These are phyloP conservation scores for Drosophila austrosaltans DNA, from an alignment of 2,888 invertebrate species.

Conservation along the genomic window DNA sequence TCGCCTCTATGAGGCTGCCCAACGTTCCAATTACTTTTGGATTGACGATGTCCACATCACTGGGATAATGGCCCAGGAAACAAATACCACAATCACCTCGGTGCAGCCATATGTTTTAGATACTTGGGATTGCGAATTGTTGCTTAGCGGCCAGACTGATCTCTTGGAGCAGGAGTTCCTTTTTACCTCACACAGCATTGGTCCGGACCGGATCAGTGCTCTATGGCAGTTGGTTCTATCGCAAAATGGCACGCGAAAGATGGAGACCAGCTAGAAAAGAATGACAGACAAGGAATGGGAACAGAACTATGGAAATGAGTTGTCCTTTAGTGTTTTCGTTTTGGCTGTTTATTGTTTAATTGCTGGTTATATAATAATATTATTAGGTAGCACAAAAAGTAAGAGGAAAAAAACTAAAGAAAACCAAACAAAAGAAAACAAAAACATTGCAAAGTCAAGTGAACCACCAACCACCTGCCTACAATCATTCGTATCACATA, in stretches of 20 bases:
- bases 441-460: slow-evolving; percentile 69
- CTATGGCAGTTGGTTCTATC: slow-evolving; percentile 82
- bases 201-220: slow-evolving; percentile 82
- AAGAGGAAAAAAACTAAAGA: slow-evolving; percentile 6
- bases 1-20: slow-evolving; percentile 86
- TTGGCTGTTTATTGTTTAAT: slow-evolving; percentile 63
- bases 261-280: background rate
- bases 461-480: slow-evolving; percentile 79
- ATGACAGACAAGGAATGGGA: background rate
- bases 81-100: slow-evolving; percentile 84
- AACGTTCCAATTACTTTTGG: slow-evolving; percentile 89
- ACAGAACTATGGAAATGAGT: slow-evolving; percentile 33
- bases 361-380: slow-evolving; percentile 29
- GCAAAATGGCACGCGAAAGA: slow-evolving; percentile 42
- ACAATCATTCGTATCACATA: slow-evolving; percentile 76
- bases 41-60: slow-evolving; percentile 93
- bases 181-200: slow-evolving; percentile 83
- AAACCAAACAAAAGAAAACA: slow-evolving; percentile 16
- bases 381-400: slow-evolving; percentile 64
- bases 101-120: slow-evolving; percentile 72
- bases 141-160: slow-evolving; percentile 71
- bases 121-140: slow-evolving; percentile 51
- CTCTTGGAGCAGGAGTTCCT: slow-evolving; percentile 77
- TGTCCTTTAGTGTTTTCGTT: slow-evolving; percentile 26
- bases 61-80: slow-evolving; percentile 86